A percentile compares a stretch with the other conserved stretches of the same genome.
These are phyloP conservation scores for Tiaroga cobitis DNA, from an alignment of 2,797 vertebrate species.

Conservation along the genomic window DNA sequence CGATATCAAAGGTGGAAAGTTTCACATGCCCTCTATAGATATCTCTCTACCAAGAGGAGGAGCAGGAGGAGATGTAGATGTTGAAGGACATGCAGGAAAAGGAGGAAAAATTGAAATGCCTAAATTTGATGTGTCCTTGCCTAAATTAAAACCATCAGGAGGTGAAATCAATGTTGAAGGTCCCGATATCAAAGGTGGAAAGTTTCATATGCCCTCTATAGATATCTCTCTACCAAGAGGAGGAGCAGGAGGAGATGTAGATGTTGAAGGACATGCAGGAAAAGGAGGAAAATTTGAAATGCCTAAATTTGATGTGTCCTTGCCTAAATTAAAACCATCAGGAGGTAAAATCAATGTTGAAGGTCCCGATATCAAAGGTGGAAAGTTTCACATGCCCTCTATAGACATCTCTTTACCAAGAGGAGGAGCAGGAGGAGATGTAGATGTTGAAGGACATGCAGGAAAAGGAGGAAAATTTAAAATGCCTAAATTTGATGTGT, in stretches of 20 bases:
- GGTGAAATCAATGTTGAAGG: conserved; percentile 52
- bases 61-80: conserved; percentile 50
- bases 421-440: too few species aligned
- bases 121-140: conserved; percentile 58
- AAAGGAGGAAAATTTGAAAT: conserved; percentile 36
- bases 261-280: conserved; percentile 24
- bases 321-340: conserved; percentile 32
- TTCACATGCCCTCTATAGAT: conserved; percentile 40
- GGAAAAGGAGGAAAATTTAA: background rate
- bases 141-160: conserved; percentile 62
- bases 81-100: conserved; percentile 43
- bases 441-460: too few species aligned
- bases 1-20: too few species aligned
- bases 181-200: conserved; percentile 5
- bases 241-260: background rate
- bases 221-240: background rate
- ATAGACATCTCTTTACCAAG: conserved; percentile 4
- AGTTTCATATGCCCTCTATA: background rate
- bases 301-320: conserved; percentile 57
- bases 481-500: conserved; percentile 59
- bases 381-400: conserved; percentile 22
- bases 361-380: conserved; percentile 51
- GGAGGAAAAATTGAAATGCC: conserved; percentile 55
- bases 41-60: conserved; percentile 65
- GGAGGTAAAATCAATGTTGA: conserved; percentile 47